Conservation (phyloP, 2,888 invertebrate species). For the Philonicus albiceps region DNA sequence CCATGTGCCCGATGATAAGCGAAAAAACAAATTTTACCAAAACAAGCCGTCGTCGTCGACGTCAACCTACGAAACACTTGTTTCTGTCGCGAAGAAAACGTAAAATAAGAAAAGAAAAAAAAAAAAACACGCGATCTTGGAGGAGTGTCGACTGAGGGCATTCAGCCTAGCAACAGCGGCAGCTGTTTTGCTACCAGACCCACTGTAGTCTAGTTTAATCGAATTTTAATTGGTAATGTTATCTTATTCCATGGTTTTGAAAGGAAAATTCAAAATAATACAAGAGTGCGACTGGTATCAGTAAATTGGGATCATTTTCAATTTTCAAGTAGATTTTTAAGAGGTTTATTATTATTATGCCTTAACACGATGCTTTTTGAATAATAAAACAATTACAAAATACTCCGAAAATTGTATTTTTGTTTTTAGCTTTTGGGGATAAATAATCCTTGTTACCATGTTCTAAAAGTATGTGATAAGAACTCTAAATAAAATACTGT, state of each 20-base stretch:
- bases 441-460: neutral
- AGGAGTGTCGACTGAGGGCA: neutral
- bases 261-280: neutral
- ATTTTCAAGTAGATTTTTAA: neutral
- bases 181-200: neutral
- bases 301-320: neutral
- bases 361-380: no score
- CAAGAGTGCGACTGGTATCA: neutral
- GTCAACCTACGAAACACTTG: neutral
- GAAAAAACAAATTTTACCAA: neutral
- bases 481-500: neutral
- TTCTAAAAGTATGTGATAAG: neutral
- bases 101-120: neutral
- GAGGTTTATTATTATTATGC: neutral
- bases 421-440: neutral
- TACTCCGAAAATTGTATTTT: neutral
- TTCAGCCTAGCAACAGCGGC: neutral
- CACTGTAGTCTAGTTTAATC: neutral
- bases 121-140: neutral
- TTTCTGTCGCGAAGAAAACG: neutral
- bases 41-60: neutral
- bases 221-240: neutral
- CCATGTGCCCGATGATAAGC: neutral
- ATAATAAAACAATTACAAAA: neutral
- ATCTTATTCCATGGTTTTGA: neutral